Conservation (phyloP, 2,113 vertebrate genomes). For the Motacilla alba region DNA sequence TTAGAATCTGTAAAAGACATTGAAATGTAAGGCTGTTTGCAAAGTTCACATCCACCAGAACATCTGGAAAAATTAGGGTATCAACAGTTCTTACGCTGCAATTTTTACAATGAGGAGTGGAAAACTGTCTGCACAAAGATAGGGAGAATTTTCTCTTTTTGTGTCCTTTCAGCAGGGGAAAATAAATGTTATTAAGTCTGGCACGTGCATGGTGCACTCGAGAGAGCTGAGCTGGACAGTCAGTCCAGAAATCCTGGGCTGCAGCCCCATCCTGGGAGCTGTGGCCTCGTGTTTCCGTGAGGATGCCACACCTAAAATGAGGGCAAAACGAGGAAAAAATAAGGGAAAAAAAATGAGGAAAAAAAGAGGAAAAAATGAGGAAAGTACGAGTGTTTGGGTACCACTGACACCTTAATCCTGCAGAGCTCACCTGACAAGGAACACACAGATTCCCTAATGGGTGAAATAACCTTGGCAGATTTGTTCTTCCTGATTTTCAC, state of each 20-base stretch:
- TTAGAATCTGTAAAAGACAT: neutral
- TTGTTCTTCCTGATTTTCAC: neutral
- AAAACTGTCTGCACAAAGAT: neutral
- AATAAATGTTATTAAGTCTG: neutral
- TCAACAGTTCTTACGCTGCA: neutral
- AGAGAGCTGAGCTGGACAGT: neutral
- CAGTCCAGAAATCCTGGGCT: neutral
- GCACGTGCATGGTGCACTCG: rapidly evolving
- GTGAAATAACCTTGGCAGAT: rapidly evolving
- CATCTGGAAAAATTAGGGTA: neutral
- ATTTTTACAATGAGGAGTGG: neutral
- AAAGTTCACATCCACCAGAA: neutral
- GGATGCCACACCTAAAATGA: neutral
- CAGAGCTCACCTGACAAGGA: neutral
- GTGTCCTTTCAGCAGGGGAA: neutral
- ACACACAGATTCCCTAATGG: rapidly evolving
- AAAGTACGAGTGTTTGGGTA: neutral
- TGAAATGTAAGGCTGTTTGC: neutral
- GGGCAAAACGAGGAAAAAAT: neutral
- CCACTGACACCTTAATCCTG: neutral
- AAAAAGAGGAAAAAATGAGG: neutral
- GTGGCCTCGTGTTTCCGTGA: rapidly evolving
- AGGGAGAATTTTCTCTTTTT: neutral
- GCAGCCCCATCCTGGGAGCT: neutral
- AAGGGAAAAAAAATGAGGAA: too few relatives aligned